These are phyloP conservation scores for Philaenus spumarius DNA, from an alignment of 1,140 invertebrate species.

Conservation along the genomic window DNA sequence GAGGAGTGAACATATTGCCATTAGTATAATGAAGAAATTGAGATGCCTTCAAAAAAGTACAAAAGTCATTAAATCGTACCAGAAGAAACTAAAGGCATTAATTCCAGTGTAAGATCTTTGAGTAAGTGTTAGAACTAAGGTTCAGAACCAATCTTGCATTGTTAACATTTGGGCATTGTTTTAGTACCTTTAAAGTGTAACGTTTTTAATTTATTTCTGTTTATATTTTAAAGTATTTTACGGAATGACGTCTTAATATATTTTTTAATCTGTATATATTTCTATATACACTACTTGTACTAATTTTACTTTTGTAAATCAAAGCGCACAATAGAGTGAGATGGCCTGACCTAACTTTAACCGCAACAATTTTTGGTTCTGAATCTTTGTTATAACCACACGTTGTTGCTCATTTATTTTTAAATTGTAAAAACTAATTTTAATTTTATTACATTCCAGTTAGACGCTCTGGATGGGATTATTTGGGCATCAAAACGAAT, in stretches of 20 bases:
- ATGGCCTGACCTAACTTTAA: too few species aligned
- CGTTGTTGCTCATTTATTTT: slow-evolving; percentile 19
- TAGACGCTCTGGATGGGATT: slow-evolving; percentile 23
- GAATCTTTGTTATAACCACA: slow-evolving; percentile 1
- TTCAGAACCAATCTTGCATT: slow-evolving; percentile 7
- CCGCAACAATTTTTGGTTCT: slow-evolving; percentile 12
- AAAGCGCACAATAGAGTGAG: too few species aligned
- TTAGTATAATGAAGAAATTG: neutral
- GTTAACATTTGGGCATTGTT: too few species aligned
- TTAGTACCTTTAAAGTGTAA: too few species aligned
- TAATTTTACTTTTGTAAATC: too few species aligned
- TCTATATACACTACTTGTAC: too few species aligned
- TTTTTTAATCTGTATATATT: too few species aligned
- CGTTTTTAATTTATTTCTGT: too few species aligned
- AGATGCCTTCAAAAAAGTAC: slow-evolving; percentile 13
- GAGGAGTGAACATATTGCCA: neutral
- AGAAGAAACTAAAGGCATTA: slow-evolving; percentile 14
- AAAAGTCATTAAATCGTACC: slow-evolving; percentile 13
- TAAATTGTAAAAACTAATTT: slow-evolving; percentile 6
- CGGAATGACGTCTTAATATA: too few species aligned
- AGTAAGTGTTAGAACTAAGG: slow-evolving; percentile 5
- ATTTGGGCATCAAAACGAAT: slow-evolving; percentile 23
- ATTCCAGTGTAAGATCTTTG: slow-evolving; percentile 10
- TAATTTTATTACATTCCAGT: slow-evolving; percentile 18
- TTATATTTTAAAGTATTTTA: too few species aligned